Evolutionary conservation across 2,113 vertebrate species (phyloP).

Genomic region (Oenanthe melanoleuca): DNA sequence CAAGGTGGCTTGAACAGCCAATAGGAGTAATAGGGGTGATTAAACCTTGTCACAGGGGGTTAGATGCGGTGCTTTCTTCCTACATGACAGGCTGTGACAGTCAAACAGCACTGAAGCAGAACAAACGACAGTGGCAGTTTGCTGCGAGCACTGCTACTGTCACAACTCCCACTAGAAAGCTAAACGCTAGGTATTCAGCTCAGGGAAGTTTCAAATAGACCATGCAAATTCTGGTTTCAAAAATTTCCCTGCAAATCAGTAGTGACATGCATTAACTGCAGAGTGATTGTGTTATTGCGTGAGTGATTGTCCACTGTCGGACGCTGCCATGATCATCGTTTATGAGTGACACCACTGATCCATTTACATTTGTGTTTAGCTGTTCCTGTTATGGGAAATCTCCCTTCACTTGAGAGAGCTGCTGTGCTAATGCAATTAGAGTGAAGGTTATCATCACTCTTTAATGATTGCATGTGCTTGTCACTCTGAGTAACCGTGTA

Average conservation of each 20-base stretch:
- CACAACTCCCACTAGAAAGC: slow-evolving; percentile 64
- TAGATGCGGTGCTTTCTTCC: slow-evolving; percentile 69
- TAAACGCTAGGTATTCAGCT: slow-evolving; percentile 55
- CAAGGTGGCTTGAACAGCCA: slow-evolving; percentile 66
- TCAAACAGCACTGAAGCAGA: slow-evolving; percentile 76
- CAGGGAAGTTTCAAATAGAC: slow-evolving; percentile 49
- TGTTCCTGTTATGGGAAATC: neutral
- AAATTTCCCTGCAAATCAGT: neutral
- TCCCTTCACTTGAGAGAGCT: neutral
- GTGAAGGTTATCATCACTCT: neutral
- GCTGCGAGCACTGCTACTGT: slow-evolving; percentile 71
- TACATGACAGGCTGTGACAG: slow-evolving; percentile 77
- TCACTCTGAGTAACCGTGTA: neutral
- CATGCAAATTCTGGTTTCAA: slow-evolving; percentile 27
- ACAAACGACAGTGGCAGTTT: slow-evolving; percentile 74
- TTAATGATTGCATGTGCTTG: neutral
- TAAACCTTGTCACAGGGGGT: slow-evolving; percentile 75
- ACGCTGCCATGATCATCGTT: neutral
- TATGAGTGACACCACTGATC: neutral
- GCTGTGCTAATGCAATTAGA: neutral
- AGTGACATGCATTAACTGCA: slow-evolving; percentile 27
- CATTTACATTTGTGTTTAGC: neutral
- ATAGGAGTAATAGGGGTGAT: slow-evolving; percentile 73
- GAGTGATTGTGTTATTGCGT: neutral
- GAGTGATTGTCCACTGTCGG: neutral